Evolutionary conservation across 2,113 vertebrate species (phyloP).

Genomic region (Empidonax alnorum): DNA sequence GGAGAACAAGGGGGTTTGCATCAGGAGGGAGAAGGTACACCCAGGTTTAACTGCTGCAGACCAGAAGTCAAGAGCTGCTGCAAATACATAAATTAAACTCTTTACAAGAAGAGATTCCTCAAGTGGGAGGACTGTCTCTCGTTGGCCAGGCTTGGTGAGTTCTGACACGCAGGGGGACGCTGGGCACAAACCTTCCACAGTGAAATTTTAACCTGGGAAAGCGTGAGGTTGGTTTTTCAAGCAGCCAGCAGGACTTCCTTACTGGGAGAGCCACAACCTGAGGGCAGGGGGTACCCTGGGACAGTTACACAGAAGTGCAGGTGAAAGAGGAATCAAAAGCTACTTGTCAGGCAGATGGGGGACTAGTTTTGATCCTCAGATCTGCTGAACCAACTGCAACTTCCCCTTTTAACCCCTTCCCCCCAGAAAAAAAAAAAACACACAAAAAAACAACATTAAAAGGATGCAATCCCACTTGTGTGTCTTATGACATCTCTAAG

Average conservation of each 20-base stretch:
- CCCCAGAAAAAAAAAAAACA: background rate
- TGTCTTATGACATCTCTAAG: background rate
- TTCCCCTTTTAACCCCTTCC: background rate
- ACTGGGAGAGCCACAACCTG: background rate
- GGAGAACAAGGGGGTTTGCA: background rate
- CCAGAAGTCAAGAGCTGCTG: background rate
- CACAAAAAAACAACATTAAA: background rate
- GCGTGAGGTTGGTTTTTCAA: background rate
- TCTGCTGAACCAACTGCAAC: background rate
- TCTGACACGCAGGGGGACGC: background rate
- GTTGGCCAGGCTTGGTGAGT: background rate
- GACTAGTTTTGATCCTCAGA: background rate
- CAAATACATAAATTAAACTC: background rate
- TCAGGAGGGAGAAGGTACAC: background rate
- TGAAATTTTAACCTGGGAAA: background rate
- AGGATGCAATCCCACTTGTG: background rate
- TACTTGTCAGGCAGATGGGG: rapidly evolving
- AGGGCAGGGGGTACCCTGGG: background rate
- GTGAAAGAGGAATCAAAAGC: background rate
- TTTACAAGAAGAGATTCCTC: background rate
- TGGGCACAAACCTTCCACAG: background rate
- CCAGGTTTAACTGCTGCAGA: background rate
- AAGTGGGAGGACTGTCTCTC: background rate
- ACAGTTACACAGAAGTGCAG: background rate
- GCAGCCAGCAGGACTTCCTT: background rate